These are phyloP conservation scores for Galerucella nymphaeae DNA, from an alignment of 2,888 invertebrate species.

Conservation along the genomic window DNA sequence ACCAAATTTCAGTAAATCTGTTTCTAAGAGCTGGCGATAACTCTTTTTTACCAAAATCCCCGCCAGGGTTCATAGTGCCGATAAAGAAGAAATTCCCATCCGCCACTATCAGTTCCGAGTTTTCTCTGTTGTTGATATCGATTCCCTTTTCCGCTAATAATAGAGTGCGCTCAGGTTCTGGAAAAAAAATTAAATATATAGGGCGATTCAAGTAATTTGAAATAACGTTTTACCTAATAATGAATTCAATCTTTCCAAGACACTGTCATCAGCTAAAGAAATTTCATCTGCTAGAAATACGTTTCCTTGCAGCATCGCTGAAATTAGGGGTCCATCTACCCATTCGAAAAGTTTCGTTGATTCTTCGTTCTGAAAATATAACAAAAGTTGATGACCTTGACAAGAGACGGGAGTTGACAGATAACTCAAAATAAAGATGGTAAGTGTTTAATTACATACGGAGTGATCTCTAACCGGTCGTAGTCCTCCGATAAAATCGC, in stretches of 20 bases:
- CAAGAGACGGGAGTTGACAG: too few species aligned
- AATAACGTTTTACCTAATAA: constrained; percentile 71
- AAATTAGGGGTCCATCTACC: constrained; percentile 95
- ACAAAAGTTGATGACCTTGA: too few species aligned
- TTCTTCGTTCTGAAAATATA: constrained; percentile 51
- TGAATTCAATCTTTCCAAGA: constrained; percentile 96
- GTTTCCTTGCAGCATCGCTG: constrained; percentile 88
- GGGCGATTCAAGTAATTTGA: too few species aligned
- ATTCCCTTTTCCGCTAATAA: constrained; percentile 91
- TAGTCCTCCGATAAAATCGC: constrained; percentile 96
- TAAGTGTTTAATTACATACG: constrained; percentile 45
- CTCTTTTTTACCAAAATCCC: constrained; percentile 99
- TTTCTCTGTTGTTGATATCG: constrained; percentile 68
- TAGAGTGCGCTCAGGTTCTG: constrained; percentile 90
- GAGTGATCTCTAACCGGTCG: constrained; percentile 82
- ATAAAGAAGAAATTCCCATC: constrained; percentile 85
- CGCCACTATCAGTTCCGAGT: constrained; percentile 73
- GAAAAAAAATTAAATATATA: constrained; percentile 22
- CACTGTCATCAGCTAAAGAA: constrained; percentile 97
- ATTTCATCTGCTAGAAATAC: constrained; percentile 98
- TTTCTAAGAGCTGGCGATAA: constrained; percentile 96
- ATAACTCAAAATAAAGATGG: too few species aligned
- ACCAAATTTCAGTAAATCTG: constrained; percentile 99
- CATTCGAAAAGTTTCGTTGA: constrained; percentile 87
- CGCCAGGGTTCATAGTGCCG: constrained; percentile 99